Evolutionary conservation across 1,140 invertebrate species (phyloP).

Genomic region (Zaprionus camerounensis): DNA sequence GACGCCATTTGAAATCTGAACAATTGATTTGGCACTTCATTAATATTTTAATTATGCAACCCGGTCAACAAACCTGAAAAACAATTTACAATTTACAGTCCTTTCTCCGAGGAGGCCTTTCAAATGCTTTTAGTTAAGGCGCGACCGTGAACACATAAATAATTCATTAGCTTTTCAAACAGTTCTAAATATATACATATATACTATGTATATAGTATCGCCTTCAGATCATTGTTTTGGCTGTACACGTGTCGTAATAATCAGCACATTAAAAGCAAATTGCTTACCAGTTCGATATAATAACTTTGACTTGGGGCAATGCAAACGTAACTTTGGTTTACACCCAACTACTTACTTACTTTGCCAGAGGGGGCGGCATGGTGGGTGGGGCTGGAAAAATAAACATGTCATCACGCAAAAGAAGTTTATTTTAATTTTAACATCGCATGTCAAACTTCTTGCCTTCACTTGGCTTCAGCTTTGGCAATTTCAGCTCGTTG

Average conservation of each 20-base stretch:
- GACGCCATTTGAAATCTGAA: slow-evolving; percentile 13
- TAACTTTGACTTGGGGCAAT: slow-evolving; percentile 16
- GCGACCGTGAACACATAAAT: slow-evolving; percentile 9
- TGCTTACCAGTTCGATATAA: slow-evolving; percentile 12
- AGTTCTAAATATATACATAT: background rate
- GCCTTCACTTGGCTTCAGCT: slow-evolving; percentile 31
- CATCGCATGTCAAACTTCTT: slow-evolving; percentile 67
- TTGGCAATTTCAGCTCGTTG: background rate
- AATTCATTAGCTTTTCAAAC: slow-evolving; percentile 5
- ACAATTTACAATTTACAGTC: background rate
- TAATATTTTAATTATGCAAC: slow-evolving; percentile 47
- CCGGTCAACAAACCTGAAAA: slow-evolving; percentile 12
- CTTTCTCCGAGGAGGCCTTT: background rate
- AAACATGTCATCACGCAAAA: slow-evolving; percentile 69
- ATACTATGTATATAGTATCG: background rate
- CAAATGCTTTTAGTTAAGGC: slow-evolving; percentile 15
- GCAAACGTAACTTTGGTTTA: slow-evolving; percentile 34
- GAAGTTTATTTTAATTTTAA: slow-evolving; percentile 72
- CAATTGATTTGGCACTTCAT: slow-evolving; percentile 46
- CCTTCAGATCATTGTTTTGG: background rate
- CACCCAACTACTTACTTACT: slow-evolving; percentile 27
- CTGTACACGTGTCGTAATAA: slow-evolving; percentile 3
- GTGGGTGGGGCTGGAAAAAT: slow-evolving; percentile 25
- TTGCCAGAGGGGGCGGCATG: background rate
- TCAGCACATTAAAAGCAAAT: slow-evolving; percentile 40